Conservation (phyloP, 2,113 vertebrate species). For the Apus apus region DNA sequence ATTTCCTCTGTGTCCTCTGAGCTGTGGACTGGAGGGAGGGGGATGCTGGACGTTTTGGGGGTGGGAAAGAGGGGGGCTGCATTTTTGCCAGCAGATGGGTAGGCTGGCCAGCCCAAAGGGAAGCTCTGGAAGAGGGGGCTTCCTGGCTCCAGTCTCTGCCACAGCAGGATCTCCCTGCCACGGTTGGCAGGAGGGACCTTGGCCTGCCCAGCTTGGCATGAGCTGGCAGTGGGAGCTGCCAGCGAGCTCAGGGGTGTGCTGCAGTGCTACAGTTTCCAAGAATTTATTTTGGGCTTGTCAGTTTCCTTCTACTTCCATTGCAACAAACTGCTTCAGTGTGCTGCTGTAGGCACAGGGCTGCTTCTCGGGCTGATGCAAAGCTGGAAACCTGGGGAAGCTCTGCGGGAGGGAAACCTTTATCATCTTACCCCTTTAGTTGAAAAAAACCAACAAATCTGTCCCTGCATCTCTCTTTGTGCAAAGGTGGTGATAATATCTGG, state of each 20-base stretch:
- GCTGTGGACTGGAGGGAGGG: not conserved
- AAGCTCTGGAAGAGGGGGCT: not conserved
- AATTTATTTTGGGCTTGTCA: not conserved
- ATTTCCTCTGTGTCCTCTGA: not conserved
- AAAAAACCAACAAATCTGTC: not conserved
- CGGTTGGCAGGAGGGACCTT: not conserved
- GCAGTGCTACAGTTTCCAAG: not conserved
- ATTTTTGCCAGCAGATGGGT: accelerated
- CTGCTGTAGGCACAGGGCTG: not conserved
- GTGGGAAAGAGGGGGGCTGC: not conserved
- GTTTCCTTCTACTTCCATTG: not conserved
- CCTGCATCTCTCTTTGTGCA: not conserved
- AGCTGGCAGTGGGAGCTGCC: not conserved
- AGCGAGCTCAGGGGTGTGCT: not conserved
- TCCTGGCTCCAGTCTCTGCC: not conserved
- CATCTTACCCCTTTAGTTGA: not conserved
- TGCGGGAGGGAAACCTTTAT: not conserved
- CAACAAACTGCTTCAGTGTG: not conserved
- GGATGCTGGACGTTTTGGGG: not conserved
- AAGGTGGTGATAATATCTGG: not conserved
- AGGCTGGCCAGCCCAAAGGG: not conserved
- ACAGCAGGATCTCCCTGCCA: accelerated
- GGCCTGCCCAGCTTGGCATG: not conserved
- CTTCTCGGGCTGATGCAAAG: accelerated
- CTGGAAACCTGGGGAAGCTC: not conserved